phyloP scores from a whole-genome alignment of 2,888 invertebrate genomes.

The Platerodrilus igneus region DNA sequence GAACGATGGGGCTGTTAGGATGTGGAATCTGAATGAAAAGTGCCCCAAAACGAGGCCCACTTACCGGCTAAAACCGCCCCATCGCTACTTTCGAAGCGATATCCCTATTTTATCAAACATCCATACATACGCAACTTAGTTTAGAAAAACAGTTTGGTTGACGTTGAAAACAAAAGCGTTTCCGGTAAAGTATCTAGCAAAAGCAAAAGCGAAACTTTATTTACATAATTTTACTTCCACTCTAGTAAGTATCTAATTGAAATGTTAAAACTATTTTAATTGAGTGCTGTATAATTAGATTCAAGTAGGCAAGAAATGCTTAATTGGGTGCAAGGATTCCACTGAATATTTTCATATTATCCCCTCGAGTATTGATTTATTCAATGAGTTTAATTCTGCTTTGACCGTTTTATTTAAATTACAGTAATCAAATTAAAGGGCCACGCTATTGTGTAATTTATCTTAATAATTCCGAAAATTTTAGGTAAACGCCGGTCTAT shows the following conservation, averaged over 20 bases:
- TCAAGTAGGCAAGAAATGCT: constrained; percentile 6
- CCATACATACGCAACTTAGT: constrained; percentile 27
- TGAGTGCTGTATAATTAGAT: constrained; percentile 9
- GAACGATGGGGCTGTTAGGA: constrained; percentile 42
- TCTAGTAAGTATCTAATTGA: too few relatives aligned
- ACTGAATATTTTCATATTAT: constrained; percentile 9
- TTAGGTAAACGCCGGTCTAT: too few relatives aligned
- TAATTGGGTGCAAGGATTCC: constrained; percentile 9
- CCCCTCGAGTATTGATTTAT: constrained; percentile 17
- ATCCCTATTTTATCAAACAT: constrained; percentile 31
- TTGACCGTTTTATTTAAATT: constrained; percentile 32
- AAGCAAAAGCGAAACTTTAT: background rate
- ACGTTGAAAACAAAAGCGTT: constrained; percentile 16
- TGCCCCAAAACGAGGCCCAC: constrained; percentile 41
- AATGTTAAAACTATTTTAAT: constrained; percentile 9
- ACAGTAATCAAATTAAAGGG: constrained; percentile 39
- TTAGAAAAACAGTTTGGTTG: constrained; percentile 25
- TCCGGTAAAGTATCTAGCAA: too few relatives aligned
- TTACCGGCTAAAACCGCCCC: constrained; percentile 40
- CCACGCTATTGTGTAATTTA: constrained; percentile 40
- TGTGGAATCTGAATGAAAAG: constrained; percentile 45
- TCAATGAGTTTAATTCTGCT: constrained; percentile 17
- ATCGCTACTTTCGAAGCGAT: constrained; percentile 34
- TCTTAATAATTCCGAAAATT: constrained; percentile 34
- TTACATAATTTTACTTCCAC: background rate